Evolutionary conservation across 2,888 invertebrate genomes (phyloP), one percentile per base, ranked within the genome.

Genomic region (Papilio protenor): DNA sequence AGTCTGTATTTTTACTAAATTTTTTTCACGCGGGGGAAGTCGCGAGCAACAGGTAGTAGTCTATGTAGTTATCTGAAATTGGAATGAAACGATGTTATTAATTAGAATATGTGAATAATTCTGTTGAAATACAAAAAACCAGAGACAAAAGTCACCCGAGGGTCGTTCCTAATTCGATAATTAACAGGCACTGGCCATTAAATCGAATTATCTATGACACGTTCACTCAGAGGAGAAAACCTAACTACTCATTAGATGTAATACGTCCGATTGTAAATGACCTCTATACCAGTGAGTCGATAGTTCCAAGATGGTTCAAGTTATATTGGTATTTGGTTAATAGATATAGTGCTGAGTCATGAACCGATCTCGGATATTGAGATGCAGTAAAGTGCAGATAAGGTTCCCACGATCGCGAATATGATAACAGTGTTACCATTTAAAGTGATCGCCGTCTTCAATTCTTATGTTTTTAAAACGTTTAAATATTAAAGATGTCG

Each of bases 131-230:
- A 74, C 66, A 77, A 75, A n/a, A 66, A 16, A 45, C 79, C 81
- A 75, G 8, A 81, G 77, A 83, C 76, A 81, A 84, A 81, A 83
- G 81, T 83, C 81, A 78, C 81, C 82, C 80, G 83, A 83, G 80
- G 83, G 81, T 84, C 84, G 87, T 86, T 85, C 85, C 88, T 94
- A 93, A 94, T 94, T 93, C 90, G 90, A 92, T 94, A 94, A 94
- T 94, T 93, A 92, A 87, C 85, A 87, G 87, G 86, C 89, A 86
- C 82, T 83, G 79, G 84, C 92, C 92, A 93, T 94, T 92, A 94
- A 92, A 94, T 92, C 88, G 90, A 94, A 94, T 94, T 94, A 94
- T 91, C 91, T 93, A 91, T 92, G 94, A 94, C 93, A 92, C 86
- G 90, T 92, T 92, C 92, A 92, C 91, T 93, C 90, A 86, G 85